A percentile compares a stretch with the other conserved stretches of the same genome.
Conservation (phyloP, 2,888 invertebrate species). For the Byasa hedistus region DNA sequence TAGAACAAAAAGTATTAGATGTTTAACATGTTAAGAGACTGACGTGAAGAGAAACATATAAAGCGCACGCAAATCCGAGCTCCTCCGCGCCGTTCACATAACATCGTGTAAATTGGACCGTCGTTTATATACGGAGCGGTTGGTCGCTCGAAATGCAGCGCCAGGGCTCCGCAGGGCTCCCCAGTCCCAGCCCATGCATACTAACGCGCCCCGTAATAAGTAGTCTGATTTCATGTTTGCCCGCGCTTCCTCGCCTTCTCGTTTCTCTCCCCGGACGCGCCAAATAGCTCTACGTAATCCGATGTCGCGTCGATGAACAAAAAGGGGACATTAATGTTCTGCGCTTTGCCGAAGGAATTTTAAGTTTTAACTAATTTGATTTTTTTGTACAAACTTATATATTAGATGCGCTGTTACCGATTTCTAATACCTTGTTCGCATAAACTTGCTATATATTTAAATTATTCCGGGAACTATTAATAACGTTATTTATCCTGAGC, state of each 20-base stretch:
- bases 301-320: conserved; percentile 19
- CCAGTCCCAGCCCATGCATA: conserved; percentile 76
- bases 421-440: no score
- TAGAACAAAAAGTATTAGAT: background rate
- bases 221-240: conserved; percentile 66
- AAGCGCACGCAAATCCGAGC: conserved; percentile 32
- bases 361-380: background rate
- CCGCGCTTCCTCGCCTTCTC: conserved; percentile 42
- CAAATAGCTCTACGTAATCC: conserved; percentile 25
- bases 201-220: conserved; percentile 73
- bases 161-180: conserved; percentile 50
- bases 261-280: conserved; percentile 31
- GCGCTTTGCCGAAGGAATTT: background rate
- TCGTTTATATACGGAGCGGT: conserved; percentile 57
- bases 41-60: background rate
- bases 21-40: background rate
- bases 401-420: no score
- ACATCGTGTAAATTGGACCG: conserved; percentile 59
- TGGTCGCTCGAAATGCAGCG: conserved; percentile 51
- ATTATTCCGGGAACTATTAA: no score
- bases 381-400: background rate
- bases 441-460: no score
- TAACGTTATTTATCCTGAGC: no score
- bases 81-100: conserved; percentile 29
- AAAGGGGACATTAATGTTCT: conserved; percentile 38